Base-by-base conservation (phyloP, 2,113 vertebrate species). In the Pagrus major region DNA sequence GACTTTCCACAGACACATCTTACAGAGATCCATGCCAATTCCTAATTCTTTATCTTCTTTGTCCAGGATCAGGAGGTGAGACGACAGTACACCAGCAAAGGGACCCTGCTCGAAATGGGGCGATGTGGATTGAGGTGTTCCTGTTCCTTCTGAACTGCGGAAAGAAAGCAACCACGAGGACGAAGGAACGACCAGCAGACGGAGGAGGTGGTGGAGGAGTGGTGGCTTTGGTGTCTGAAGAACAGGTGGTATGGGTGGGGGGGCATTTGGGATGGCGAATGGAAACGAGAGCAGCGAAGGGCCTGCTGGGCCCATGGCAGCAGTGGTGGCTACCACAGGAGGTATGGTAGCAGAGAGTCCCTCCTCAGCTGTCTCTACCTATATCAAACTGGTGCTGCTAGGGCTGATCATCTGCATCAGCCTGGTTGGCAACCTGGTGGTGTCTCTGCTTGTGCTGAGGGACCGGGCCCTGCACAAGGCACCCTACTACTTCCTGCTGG, bases 401-500 rank as follows among this genome's bases (percentile, higher is more conserved):
- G 96, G 96, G 66, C 88, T 96, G 84, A 97, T 97, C 84, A 97
- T 97, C 90, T 96, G 96, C 58, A 93, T 96, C 85, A 97, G 96
- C 89, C 93, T 97, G 64, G 94, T 95, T 1, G 96, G 96, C 52
- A 97, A 97, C 71, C 90, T 97, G 70, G 92, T 97, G 86, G 94
- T 97, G 59, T 96, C 96, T 12, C 85, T 97, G 92, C 93, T 97
- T 51, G 95, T 97, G 42, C 92, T 97, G 84, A 92, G 96, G 87
- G 96, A 97, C 93, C 94, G 95, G 71, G 91, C 95, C 77, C 92
- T 97, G 84, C 96, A 97, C 93, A 96, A 96, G 83, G 96, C 96
- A 68, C 96, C 96, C 52, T 97, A 97, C 86, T 97, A 97, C 91
- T 97, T 97, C 90, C 92, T 97, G 80, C 71, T 97, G 92, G 96